Conservation (phyloP, 2,888 invertebrate genomes). For the Eucriotettix oculatus region DNA sequence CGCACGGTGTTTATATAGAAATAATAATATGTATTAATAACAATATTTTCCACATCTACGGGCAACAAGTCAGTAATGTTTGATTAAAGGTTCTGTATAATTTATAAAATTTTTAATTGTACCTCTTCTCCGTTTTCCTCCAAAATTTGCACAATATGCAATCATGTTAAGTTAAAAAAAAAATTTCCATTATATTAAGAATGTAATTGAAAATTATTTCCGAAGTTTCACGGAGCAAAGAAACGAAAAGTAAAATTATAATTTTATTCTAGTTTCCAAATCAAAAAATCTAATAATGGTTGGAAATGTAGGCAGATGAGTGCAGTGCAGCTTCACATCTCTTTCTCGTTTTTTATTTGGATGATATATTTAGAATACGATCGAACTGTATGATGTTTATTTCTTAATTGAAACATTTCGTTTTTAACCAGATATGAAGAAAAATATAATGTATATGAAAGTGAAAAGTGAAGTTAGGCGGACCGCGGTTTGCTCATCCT, state of each 20-base stretch:
- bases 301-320: no score
- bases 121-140: slow-evolving; percentile 1
- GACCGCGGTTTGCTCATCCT: no score
- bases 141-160: not conserved
- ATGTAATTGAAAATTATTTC: not conserved
- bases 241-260: not conserved
- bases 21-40: slow-evolving; percentile 20
- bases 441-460: no score
- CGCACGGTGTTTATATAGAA: slow-evolving; percentile 21
- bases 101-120: not conserved
- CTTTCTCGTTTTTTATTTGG: no score
- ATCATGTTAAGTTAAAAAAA: not conserved
- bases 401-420: no score
- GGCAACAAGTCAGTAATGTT: slow-evolving; percentile 18
- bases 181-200: not conserved
- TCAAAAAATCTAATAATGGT: not conserved
- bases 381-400: no score
- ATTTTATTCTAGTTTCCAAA: not conserved
- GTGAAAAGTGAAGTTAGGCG: no score
- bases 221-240: not conserved
- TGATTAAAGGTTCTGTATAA: not conserved
- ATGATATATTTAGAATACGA: no score
- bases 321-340: no score
- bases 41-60: slow-evolving; percentile 19
- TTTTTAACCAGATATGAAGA: no score